Base-by-base conservation (phyloP, 2,113 vertebrate species). In the Thunnus maccoyii region DNA sequence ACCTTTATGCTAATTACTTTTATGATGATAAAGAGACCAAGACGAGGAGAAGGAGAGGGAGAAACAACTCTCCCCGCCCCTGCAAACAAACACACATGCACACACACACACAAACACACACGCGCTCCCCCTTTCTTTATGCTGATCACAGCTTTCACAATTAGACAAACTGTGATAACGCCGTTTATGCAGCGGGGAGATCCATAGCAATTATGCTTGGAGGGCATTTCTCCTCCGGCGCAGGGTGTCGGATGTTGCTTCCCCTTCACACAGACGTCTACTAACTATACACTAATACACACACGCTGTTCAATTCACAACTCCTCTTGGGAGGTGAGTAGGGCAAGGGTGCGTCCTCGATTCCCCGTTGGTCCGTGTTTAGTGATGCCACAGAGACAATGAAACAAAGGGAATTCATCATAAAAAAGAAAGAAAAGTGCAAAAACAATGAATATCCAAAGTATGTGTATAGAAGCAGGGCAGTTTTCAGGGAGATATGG, bases 61-160 rank as follows among this genome's bases (percentile, higher is more conserved):
- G 58, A 82, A 82, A 67, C 20, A 57, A 22, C 57, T 67, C 41
- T 70, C 50, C 62, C 44, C 47, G 74, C 25, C 64, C 60, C 52
- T 18, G 27, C 30, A 52, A 41, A 51, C 36, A 73, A 57, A 44
- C 55, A 67, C 69, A 44, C 25, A 66, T 18, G 60, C 46, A 50
- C 50, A 76, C 61, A 68, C 47, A 81, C 63, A 55, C 71, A 72
- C 58, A 30, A 63, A 44, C 55, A 67, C 70, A 48, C 25, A 66
- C n/a, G 48, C 25, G 1, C 55, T 50, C 77, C 46, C 51, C 27
- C 60, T 68, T 83, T 30, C 78, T 84, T 87, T 73, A 70, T 86
- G 89, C 92, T 88, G 92, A 94, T 95, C 90, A 90, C 92, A 93
- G 92, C 87, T 92, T 92, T 90, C 85, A 90, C 92, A 91, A 93